Base-by-base conservation (phyloP, 2,888 invertebrate species). In the Cremastinae sp. region DNA sequence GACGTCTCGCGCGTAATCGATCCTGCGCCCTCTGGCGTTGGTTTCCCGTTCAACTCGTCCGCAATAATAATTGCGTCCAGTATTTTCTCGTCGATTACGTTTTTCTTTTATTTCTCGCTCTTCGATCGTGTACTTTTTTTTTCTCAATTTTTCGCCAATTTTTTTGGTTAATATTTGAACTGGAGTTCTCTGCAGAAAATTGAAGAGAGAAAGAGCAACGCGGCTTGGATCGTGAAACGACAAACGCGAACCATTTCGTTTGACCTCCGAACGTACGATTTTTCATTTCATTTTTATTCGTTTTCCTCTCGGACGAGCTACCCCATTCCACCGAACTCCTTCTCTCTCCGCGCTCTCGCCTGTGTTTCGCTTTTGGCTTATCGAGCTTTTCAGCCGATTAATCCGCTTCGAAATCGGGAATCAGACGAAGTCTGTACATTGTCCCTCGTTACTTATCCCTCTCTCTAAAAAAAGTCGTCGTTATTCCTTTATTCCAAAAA, bases 321-420 rank as follows among this genome's bases (percentile, higher is more conserved):
- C 36, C 36, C 1, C 10, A 18, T 8, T n/a, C 38, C 2, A 9
- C 51, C 7, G n/a, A 14, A 16, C 22, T 53, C 34, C 43, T 34
- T 38, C 38, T 47, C 10, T 14, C 14, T 7, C 1, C n/a, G 49
- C 7, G 7, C 18, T 9, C 5, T 7, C 18, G 0, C 43, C 43
- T 59, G 45, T 59, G 41, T 45, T 43, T 70, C 54, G 54, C 38
- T 54, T 53, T 34, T 53, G 61, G 54, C n/a, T 61, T 61, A 45
- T 62, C 45, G 61, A 45, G 62, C 54, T 62, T 70, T 45, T 70
- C 61, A 53, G 36, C 28, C 62, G 70, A 70, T 70, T 62, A 62
- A 45, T 36, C 45, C 28, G 41, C 9, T n/a, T 53, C 7, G 18
- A 43, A 22, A 53, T 53, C 28, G 20, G 12, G 61, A 61, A 49